Conservation (phyloP, 30 jellyfish, hydroid and myxozoan genomes). For the Hydra vulgaris region DNA sequence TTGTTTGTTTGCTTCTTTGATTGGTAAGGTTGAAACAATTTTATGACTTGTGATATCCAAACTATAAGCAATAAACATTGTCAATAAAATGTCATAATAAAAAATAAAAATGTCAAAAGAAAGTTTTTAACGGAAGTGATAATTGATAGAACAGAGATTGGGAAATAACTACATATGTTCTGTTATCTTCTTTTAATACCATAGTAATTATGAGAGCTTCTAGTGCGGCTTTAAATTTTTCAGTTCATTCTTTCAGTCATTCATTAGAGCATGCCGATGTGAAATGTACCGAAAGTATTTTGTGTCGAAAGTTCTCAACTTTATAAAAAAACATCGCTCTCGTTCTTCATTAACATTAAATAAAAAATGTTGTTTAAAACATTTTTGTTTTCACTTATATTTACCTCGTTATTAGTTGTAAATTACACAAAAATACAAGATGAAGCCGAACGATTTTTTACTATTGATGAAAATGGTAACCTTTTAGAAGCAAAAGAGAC, state of each 20-base stretch:
- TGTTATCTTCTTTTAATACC: too few species aligned
- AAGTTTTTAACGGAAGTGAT: too few species aligned
- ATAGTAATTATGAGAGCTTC: neutral
- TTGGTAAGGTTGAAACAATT: too few species aligned
- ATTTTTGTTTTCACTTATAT: neutral
- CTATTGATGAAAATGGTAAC: neutral
- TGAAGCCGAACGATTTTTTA: neutral
- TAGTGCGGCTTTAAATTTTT: neutral
- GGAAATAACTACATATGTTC: too few species aligned
- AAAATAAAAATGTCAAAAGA: too few species aligned
- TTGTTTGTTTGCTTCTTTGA: too few species aligned
- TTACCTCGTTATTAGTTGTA: neutral
- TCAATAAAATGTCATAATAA: too few species aligned
- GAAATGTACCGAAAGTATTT: neutral
- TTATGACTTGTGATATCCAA: too few species aligned
- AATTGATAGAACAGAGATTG: too few species aligned
- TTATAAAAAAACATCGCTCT: too few species aligned
- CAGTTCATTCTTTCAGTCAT: neutral
- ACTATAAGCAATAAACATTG: too few species aligned
- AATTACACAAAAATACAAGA: neutral
- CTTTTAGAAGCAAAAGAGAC: neutral
- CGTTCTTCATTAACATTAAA: neutral
- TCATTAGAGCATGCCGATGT: neutral
- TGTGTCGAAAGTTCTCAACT: neutral
- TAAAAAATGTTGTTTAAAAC: neutral